Conservation (phyloP, 1,140 invertebrate species). For the Habropoda laboriosa region DNA sequence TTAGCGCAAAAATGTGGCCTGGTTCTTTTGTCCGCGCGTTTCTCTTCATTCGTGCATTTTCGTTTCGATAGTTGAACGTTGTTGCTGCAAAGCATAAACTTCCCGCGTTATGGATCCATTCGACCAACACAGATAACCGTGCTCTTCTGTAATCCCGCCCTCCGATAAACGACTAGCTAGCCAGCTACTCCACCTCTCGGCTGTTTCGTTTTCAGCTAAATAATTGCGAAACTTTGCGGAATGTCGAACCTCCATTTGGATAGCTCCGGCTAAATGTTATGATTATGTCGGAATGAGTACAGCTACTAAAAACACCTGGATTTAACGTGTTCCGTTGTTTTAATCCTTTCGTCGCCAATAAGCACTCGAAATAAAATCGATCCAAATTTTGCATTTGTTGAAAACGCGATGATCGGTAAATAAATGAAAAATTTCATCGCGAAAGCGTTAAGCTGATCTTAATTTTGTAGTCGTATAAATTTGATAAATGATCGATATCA, state of each 20-base stretch:
- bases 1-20: background rate
- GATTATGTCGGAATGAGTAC: background rate
- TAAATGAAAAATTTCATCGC: no score
- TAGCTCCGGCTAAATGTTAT: background rate
- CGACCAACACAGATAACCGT: background rate
- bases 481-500: no score
- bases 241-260: background rate
- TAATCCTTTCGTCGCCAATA: no score
- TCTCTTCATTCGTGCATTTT: background rate
- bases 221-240: background rate
- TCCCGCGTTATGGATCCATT: constrained; percentile 14
- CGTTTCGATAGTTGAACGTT: background rate
- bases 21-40: background rate
- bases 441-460: no score
- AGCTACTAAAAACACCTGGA: no score
- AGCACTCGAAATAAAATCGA: no score
- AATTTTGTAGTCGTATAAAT: no score
- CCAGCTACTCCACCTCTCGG: background rate
- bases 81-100: background rate
- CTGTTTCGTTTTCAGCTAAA: background rate
- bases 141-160: background rate
- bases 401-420: no score
- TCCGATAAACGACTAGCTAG: background rate
- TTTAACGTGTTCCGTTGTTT: background rate
- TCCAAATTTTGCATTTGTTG: no score